Evolutionary conservation across 2,888 invertebrate genomes (phyloP).

Genomic region (Hecatera dysodea): DNA sequence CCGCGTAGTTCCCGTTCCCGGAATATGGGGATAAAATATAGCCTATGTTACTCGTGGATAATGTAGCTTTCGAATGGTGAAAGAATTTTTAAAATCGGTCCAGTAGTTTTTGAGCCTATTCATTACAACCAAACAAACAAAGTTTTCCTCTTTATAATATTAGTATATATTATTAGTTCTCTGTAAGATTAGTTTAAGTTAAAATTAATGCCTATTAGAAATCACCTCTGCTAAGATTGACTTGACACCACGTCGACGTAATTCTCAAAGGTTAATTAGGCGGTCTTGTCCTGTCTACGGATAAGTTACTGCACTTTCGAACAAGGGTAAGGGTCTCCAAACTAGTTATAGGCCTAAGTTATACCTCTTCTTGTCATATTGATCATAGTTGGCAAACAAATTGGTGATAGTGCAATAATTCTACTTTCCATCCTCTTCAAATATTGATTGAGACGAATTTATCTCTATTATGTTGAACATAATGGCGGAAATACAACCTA

Average conservation of each 20-base stretch:
- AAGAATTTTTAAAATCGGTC: no score
- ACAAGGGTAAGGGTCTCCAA: constrained; percentile 9
- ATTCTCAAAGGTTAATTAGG: constrained; percentile 33
- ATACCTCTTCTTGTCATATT: background rate
- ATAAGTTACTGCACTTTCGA: constrained; percentile 29
- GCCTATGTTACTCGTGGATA: no score
- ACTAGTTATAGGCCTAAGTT: constrained; percentile 15
- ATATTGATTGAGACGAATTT: background rate
- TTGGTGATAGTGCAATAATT: background rate
- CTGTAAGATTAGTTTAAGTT: background rate
- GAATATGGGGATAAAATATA: no score
- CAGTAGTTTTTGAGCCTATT: no score
- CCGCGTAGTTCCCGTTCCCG: no score
- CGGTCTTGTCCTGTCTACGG: constrained; percentile 15
- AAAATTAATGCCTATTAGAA: background rate
- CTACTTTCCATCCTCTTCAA: background rate
- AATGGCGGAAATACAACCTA: background rate
- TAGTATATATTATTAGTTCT: no score
- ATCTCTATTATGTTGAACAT: background rate
- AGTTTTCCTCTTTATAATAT: no score
- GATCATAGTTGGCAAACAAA: background rate
- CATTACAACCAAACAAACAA: no score
- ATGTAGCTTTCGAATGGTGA: no score
- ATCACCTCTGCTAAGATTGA: constrained; percentile 2
- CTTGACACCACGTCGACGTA: background rate